A percentile compares a stretch with the other conserved stretches of the same genome.
phyloP scores from a whole-genome alignment of 2,797 vertebrate species.

The Myripristis murdjan region DNA sequence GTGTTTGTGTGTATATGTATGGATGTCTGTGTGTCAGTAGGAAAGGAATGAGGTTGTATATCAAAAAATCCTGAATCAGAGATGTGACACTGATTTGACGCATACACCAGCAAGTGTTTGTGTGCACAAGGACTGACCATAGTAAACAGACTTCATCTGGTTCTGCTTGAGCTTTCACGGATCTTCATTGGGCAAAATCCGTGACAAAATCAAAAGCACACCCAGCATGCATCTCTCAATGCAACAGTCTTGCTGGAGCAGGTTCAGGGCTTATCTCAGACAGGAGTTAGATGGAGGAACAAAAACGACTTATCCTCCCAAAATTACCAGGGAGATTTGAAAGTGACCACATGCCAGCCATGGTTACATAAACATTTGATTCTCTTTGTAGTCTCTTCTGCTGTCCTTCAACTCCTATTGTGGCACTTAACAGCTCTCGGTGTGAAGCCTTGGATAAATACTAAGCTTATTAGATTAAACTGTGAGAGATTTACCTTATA shows the following conservation, averaged over 20 bases:
- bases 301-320: slow-evolving; percentile 42
- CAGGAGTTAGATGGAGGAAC: slow-evolving; percentile 1
- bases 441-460: slow-evolving; percentile 58
- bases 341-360: slow-evolving; percentile 48
- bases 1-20: not conserved
- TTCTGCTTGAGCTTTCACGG: not conserved
- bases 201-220: slow-evolving; percentile 9
- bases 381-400: slow-evolving; percentile 57
- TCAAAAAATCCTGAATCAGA: slow-evolving; percentile 6
- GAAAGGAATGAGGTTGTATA: slow-evolving; percentile 9
- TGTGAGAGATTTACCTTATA: slow-evolving; percentile 58
- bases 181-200: slow-evolving; percentile 2
- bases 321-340: slow-evolving; percentile 57
- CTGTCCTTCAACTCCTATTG: slow-evolving; percentile 57
- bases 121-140: too few species aligned
- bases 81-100: not conserved
- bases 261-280: slow-evolving; percentile 10
- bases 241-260: not conserved
- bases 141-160: slow-evolving; percentile 4
- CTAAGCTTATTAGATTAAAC: slow-evolving; percentile 64
- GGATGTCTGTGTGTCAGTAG: slow-evolving; percentile 1
- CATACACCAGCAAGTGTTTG: not conserved
- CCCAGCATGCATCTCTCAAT: slow-evolving; percentile 11
- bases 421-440: slow-evolving; percentile 50
- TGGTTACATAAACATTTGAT: slow-evolving; percentile 49